These are phyloP conservation scores for Rhabditophanes sp. DNA, from an alignment of 2,888 invertebrate species.

Conservation along the genomic window DNA sequence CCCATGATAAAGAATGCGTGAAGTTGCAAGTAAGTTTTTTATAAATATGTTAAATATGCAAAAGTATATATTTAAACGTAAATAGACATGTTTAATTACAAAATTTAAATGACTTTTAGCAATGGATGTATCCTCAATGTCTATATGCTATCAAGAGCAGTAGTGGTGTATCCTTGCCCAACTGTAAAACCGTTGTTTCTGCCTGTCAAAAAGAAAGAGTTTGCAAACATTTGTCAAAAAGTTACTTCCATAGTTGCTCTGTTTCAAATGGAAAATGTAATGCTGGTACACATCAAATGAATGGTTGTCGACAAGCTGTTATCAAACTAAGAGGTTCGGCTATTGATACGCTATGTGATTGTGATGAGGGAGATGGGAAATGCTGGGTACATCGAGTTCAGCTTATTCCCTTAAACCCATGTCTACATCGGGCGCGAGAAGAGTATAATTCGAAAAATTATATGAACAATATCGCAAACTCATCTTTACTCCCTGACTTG, in stretches of 20 bases:
- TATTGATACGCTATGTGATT: conserved; percentile 35
- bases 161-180: conserved; percentile 19
- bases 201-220: conserved; percentile 12
- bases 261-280: background rate
- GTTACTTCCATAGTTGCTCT: background rate
- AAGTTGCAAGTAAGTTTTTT: conserved; percentile 20
- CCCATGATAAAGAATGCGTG: conserved; percentile 21
- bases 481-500: no score
- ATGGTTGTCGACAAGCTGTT: conserved; percentile 14
- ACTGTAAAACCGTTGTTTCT: conserved; percentile 17
- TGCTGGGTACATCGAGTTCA: conserved; percentile 21
- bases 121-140: conserved; percentile 32
- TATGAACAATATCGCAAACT: no score
- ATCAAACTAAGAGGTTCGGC: conserved; percentile 23
- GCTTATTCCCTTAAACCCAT: conserved; percentile 36
- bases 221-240: background rate
- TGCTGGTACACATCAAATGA: no score
- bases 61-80: conserved; percentile 3
- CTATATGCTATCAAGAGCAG: conserved; percentile 16
- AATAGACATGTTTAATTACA: conserved; percentile 6
- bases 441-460: conserved; percentile 3
- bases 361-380: conserved; percentile 20
- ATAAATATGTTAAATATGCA: conserved; percentile 8
- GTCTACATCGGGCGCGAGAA: conserved; percentile 21
- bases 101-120: conserved; percentile 15